Evolutionary conservation across 2,797 vertebrate species (phyloP), one percentile per base, ranked within the genome.

Genomic region (Synanceia verrucosa): DNA sequence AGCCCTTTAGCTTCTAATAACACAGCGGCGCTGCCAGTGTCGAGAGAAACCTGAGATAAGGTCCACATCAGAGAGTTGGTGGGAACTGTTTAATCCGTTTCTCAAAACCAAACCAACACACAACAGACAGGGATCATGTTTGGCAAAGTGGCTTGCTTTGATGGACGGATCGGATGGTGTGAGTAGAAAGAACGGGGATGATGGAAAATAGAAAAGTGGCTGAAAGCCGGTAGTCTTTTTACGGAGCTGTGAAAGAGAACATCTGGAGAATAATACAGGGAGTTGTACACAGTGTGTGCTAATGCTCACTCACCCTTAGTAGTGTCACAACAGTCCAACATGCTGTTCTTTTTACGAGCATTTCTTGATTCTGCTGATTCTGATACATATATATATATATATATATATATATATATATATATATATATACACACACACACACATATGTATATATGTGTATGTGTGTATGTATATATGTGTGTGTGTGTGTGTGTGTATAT

Each of bases 61-160:
- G 81, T 88, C 88, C 89, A 91, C 89, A 90, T 90, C 91, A 90
- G 83, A 92, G 78, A 72, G 85, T 79, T 79, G 86, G 85, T 90
- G 92, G 92, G 90, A 93, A 94, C 89, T 79, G 75, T 92, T 89
- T 93, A 89, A 93, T 92, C 90, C 85, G 76, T 83, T 79, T 82
- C 87, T 84, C 76, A 70, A 92, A 93, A 92, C 85, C 83, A 83
- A 92, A 90, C 80, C 86, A 87, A 88, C 88, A 81, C 86, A 89
- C 88, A 90, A 91, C 90, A 88, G 82, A 76, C 86, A 68, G 77
- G 88, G 89, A 91, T 92, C 88, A 89, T 89, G 91, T 92, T 92
- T 92, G 88, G 89, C 83, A 90, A 91, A 92, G 88, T 90, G 90
- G 83, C 71, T 72, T 0, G 70, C 90, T 91, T 92, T 93, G 91